These are phyloP conservation scores for Catocala fraxini DNA, from an alignment of 2,888 invertebrate genomes.

Conservation along the genomic window DNA sequence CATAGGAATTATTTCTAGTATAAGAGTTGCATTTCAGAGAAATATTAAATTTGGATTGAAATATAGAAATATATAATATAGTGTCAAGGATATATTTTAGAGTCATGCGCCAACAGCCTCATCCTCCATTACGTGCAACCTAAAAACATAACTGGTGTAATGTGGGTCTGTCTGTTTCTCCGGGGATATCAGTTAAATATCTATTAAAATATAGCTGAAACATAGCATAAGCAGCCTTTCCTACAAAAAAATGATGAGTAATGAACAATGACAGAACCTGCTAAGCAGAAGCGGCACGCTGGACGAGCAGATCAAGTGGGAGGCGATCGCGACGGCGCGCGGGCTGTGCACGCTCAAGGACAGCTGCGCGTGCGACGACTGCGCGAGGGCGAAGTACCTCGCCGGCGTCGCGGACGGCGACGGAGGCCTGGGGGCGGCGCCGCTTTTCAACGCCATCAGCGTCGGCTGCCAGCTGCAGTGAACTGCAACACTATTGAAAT, in stretches of 20 bases:
- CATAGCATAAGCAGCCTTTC: too few species aligned
- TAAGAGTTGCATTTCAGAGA: too few species aligned
- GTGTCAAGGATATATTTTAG: too few species aligned
- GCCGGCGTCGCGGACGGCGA: slow-evolving; percentile 74
- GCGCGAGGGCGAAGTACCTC: slow-evolving; percentile 67
- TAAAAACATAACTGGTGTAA: too few species aligned
- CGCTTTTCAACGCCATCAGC: slow-evolving; percentile 71
- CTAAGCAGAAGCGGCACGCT: slow-evolving; percentile 70
- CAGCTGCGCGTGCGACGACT: slow-evolving; percentile 75
- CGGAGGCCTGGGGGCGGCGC: slow-evolving; percentile 76
- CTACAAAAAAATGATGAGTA: neutral
- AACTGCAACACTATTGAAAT: slow-evolving; percentile 7
- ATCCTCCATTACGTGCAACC: too few species aligned
- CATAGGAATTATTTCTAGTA: too few species aligned
- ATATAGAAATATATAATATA: too few species aligned
- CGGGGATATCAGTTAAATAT: too few species aligned
- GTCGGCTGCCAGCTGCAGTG: slow-evolving; percentile 75
- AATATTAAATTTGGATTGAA: too few species aligned
- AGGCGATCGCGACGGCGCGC: slow-evolving; percentile 79
- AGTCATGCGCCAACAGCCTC: too few species aligned
- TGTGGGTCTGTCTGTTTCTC: too few species aligned
- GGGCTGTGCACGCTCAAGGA: slow-evolving; percentile 80
- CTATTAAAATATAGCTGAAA: too few species aligned
- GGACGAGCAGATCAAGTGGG: slow-evolving; percentile 82
- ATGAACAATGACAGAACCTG: slow-evolving; percentile 65